A percentile compares a stretch with the other conserved stretches of the same genome.
These are phyloP conservation scores for Agriopis marginaria DNA, from an alignment of 2,888 invertebrate species.

Conservation along the genomic window DNA sequence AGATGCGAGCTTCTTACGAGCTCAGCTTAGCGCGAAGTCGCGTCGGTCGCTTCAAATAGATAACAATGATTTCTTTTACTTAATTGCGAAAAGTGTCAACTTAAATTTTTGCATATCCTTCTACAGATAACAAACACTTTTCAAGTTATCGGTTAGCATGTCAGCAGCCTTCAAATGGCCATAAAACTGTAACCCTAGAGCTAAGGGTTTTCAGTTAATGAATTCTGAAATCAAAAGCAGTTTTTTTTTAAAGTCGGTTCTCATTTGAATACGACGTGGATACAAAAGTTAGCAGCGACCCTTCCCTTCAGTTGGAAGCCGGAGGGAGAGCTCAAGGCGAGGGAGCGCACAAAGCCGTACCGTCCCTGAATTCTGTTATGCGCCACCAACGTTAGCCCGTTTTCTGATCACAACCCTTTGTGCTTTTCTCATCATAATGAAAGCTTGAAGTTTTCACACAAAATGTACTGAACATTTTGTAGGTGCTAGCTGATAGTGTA, in stretches of 20 bases:
- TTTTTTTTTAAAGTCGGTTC: conserved; percentile 20
- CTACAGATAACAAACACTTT: background rate
- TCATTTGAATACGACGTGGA: conserved; percentile 57
- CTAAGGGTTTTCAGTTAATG: conserved; percentile 5
- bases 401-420: conserved; percentile 34
- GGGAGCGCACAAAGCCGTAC: conserved; percentile 70
- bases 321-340: conserved; percentile 73
- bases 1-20: conserved; percentile 63
- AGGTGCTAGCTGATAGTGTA: conserved; percentile 8
- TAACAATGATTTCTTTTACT: conserved; percentile 37
- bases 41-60: conserved; percentile 28
- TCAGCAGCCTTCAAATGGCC: too few species aligned
- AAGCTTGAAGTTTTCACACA: conserved; percentile 20
- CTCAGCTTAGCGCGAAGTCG: conserved; percentile 54
- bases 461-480: conserved; percentile 12
- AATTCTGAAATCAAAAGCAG: conserved; percentile 3
- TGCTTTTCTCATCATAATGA: conserved; percentile 33
- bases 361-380: conserved; percentile 53
- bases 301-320: conserved; percentile 56
- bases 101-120: background rate
- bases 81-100: background rate
- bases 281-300: conserved; percentile 74
- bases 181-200: too few species aligned
- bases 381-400: conserved; percentile 31
- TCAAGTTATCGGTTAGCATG: background rate